phyloP scores from a whole-genome alignment of 2,797 vertebrate species.

The Adelosebastes latens region DNA sequence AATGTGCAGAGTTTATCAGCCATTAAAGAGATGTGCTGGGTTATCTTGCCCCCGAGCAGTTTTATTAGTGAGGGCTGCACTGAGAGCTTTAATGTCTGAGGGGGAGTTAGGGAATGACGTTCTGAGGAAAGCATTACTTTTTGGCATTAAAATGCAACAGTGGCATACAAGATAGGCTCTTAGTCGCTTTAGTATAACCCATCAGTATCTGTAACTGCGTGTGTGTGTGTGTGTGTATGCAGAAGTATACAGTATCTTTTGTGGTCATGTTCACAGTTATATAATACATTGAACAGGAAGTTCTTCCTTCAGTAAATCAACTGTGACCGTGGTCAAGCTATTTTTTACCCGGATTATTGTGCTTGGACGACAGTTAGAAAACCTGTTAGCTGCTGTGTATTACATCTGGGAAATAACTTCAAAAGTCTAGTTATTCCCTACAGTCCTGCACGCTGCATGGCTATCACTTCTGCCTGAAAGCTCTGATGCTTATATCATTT shows the following conservation, averaged over 20 bases:
- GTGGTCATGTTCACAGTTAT: background rate
- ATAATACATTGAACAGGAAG: background rate
- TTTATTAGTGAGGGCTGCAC: background rate
- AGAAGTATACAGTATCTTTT: background rate
- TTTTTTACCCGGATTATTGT: background rate
- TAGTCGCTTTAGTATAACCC: background rate
- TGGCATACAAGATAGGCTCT: background rate
- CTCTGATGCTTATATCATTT: background rate
- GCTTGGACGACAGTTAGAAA: background rate
- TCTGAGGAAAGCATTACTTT: background rate
- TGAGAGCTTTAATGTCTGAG: background rate
- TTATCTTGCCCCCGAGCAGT: background rate
- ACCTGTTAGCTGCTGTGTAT: slow-evolving; percentile 1
- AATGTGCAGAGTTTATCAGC: background rate
- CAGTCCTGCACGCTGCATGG: slow-evolving; percentile 4
- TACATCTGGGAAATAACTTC: slow-evolving; percentile 25
- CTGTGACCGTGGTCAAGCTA: background rate
- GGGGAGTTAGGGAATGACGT: background rate
- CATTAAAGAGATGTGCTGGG: background rate
- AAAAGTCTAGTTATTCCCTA: slow-evolving; percentile 16
- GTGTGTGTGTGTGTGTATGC: background rate
- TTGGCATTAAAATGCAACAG: background rate
- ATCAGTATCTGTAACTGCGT: background rate
- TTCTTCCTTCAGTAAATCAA: background rate
- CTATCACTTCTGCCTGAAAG: slow-evolving; percentile 4